Evolutionary conservation across 2,888 invertebrate species (phyloP), one percentile per base, ranked within the genome.

Genomic region (Lottia gigantea): DNA sequence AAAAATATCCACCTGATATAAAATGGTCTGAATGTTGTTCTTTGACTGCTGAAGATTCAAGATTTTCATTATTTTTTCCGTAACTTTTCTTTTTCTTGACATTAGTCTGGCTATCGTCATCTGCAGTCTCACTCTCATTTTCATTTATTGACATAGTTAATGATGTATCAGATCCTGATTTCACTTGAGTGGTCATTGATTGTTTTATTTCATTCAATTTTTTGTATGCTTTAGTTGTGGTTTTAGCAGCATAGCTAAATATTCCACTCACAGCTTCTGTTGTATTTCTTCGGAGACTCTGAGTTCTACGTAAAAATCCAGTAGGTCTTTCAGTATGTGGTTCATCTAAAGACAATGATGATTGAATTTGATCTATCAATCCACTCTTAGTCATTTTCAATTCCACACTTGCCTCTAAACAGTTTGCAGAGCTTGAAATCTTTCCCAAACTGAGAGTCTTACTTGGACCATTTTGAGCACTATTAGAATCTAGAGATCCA

Each of bases 121-220:
- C 79, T 14, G 76, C 80, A 23, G 70, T 73, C 15, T 69, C 73
- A 16, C 80, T 78, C 64, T 83, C 80, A 11, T 77, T 68, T 40
- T 81, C 81, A 55, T 83, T 83, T 25, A 72, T 72, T 7, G 83
- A 80, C 0, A 77, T 80, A 4, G 78, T 77, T 15, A 83, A 73
- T 4, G 83, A 83, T 0, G 78, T 40, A 40, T 40, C 7, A 19
- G 84, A 84, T 12, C 81, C 85, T 62, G 76, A 72, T 67, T 81
- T 82, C 49, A 80, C 79, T 1, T 85, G 84, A 0, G 85, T 83
- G 1, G 79, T 74, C 76, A 87, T 86, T 19, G 85, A 83, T 74
- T 84, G 83, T 71, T 86, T 86, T 23, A 86, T 73, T 74, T 86
- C 86, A 70, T 79, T 82, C 19, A 86, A 76, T 72, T 85, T 85